Evolutionary conservation across 2,888 invertebrate species (phyloP).

Genomic region (Horisme vitalbata): DNA sequence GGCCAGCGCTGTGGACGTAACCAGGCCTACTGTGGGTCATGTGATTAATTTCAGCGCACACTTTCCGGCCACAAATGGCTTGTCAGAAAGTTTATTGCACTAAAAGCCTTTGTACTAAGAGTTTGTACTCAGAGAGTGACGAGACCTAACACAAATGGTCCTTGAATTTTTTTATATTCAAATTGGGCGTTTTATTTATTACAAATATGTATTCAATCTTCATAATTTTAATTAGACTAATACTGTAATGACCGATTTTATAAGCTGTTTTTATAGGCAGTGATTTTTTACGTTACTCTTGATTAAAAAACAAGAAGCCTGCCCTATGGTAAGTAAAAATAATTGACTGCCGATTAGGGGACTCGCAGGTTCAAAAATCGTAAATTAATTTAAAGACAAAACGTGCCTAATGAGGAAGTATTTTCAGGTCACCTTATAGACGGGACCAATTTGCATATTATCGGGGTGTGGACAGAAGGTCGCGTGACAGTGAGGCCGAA

Average conservation of each 20-base stretch:
- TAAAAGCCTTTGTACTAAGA: constrained; percentile 67
- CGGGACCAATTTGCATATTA: constrained; percentile 75
- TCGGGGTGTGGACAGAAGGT: constrained; percentile 78
- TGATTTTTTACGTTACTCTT: no score
- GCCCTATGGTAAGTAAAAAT: no score
- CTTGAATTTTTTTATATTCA: constrained; percentile 67
- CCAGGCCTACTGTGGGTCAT: constrained; percentile 61
- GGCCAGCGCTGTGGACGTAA: constrained; percentile 40
- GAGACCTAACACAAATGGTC: constrained; percentile 70
- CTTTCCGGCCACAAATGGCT: constrained; percentile 73
- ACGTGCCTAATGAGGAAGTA: constrained; percentile 66
- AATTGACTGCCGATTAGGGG: no score
- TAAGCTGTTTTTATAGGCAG: no score
- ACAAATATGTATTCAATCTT: no score
- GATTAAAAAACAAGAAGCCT: no score
- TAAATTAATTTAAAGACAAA: constrained; percentile 44
- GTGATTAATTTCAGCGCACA: constrained; percentile 74
- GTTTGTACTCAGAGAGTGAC: constrained; percentile 68
- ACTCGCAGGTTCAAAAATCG: neutral
- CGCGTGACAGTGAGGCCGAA: constrained; percentile 71
- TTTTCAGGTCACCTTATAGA: constrained; percentile 75
- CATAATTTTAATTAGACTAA: no score
- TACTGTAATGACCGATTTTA: no score
- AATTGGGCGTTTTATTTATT: constrained; percentile 55
- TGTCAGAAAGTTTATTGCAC: constrained; percentile 78